These are phyloP conservation scores for Dolichotis patagonum DNA, from an alignment of 2,113 vertebrate species.

Conservation along the genomic window DNA sequence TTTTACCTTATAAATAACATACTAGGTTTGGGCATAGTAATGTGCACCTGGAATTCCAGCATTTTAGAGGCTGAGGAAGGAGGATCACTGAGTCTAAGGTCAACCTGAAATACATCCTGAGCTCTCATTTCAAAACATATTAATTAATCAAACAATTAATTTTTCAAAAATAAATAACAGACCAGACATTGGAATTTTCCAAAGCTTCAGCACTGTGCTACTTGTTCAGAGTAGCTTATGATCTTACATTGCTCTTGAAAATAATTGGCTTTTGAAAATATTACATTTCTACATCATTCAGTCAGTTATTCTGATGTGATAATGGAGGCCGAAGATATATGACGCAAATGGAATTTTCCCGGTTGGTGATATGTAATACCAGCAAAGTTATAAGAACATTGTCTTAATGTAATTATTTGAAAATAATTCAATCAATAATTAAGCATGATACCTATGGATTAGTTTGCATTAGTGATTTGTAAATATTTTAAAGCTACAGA, in stretches of 20 bases:
- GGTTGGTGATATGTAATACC: neutral
- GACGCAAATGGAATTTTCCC: neutral
- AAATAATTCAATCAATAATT: neutral
- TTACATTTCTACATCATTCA: neutral
- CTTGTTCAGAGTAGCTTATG: neutral
- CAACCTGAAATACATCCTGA: neutral
- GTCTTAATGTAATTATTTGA: neutral
- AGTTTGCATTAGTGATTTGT: neutral
- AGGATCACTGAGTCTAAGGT: neutral
- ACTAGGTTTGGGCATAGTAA: neutral
- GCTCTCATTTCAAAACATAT: neutral
- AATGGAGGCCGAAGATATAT: neutral
- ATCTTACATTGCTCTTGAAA: neutral
- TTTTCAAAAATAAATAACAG: neutral
- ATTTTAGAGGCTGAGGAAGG: neutral
- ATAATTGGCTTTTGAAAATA: neutral
- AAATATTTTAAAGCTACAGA: neutral
- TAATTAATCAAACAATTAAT: neutral
- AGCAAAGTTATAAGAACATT: neutral
- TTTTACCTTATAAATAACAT: conserved; percentile 20
- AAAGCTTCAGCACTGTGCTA: neutral
- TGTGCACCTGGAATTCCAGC: neutral
- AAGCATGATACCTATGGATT: neutral
- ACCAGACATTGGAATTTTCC: neutral
- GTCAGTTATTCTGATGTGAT: neutral